Evolutionary conservation across 2,888 invertebrate species (phyloP), one percentile per base, ranked within the genome.

Genomic region (Melieria crassipennis): DNA sequence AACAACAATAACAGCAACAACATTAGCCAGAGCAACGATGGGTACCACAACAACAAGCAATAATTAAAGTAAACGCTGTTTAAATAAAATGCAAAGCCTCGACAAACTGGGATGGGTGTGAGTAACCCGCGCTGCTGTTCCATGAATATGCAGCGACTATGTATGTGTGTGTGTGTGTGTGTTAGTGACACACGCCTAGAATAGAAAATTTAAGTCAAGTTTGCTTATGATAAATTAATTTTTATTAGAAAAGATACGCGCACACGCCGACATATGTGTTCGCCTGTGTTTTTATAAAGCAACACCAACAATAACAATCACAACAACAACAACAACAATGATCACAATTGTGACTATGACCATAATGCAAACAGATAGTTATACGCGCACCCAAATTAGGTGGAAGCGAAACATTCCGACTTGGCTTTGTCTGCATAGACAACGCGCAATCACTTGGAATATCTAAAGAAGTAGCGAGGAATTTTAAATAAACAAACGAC

Each of bases 301-400:
- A 30, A 58, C 30, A 43, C 4, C 61, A 58, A 16, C 13, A 45
- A 11, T 43, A 16, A 52, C n/a, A 58, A 16, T 30, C n/a, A n/a
- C n/a, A n/a, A n/a, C n/a, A n/a, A n/a, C 42, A 30, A 52, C 13
- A 57, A 13, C 11, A 16, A n/a, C 10, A 13, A 30, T 30, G 30
- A 30, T 30, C 62, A 62, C 62, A 63, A 45, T 60, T 60, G 60
- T 42, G 46, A 60, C 46, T 43, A 60, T 45, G 46, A 60, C 13
- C 11, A 7, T n/a, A 43, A 60, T 11, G 46, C 7, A n/a, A 5
- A 60, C 45, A 60, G n/a, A 66, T 42, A 57, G 58, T 48, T 13
- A n/a, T 11, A 60, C 60, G 45, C 67, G 43, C 67, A 61, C 67
- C 67, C 67, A 67, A 67, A 60, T 67, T 67, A 52, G 60, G 46